phyloP scores from a whole-genome alignment of 2,113 vertebrate genomes.

The Eclectus roratus region DNA sequence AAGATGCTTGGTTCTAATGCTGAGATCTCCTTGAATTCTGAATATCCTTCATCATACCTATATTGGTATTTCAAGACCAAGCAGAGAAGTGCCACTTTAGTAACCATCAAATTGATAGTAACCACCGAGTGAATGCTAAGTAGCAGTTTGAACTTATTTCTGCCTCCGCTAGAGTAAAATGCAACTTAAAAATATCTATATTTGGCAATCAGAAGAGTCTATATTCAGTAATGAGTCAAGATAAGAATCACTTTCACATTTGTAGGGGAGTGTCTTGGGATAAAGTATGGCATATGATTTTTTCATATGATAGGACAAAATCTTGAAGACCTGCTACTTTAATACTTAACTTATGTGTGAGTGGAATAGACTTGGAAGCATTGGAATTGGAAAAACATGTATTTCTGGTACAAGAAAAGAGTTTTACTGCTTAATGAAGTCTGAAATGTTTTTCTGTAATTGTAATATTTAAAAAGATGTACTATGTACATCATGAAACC shows the following conservation, averaged over 20 bases:
- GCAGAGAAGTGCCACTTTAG: background rate
- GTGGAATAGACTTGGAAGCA: background rate
- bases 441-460: background rate
- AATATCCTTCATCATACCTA: background rate
- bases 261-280: background rate
- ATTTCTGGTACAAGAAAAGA: background rate
- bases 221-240: background rate
- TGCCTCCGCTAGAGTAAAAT: background rate
- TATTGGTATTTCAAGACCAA: background rate
- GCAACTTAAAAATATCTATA: background rate
- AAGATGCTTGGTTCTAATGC: background rate
- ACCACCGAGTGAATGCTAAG: background rate
- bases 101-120: background rate
- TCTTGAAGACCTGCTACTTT: background rate
- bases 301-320: background rate
- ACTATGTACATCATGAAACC: background rate
- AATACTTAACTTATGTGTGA: background rate
- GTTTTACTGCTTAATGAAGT: background rate
- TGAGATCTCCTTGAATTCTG: background rate
- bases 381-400: background rate
- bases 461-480: background rate
- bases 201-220: background rate
- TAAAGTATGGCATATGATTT: background rate
- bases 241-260: background rate
- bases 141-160: background rate